Evolutionary conservation across 2,797 vertebrate genomes (phyloP).

Genomic region (Eulemur mongoz): DNA sequence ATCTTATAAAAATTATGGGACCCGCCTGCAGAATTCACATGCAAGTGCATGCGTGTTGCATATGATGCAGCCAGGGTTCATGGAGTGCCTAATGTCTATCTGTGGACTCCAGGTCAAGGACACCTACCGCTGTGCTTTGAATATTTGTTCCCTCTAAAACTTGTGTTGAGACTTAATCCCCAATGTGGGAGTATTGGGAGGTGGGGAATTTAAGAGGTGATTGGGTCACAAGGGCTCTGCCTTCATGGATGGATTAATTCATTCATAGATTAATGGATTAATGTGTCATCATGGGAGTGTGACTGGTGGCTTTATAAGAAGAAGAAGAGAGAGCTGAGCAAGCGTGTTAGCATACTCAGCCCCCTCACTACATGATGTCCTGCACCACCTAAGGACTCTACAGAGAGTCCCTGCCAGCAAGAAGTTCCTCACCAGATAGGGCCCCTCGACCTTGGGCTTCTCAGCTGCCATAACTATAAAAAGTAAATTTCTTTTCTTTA

Average conservation of each 20-base stretch:
- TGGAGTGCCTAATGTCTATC: background rate
- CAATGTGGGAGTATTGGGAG: background rate
- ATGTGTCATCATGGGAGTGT: background rate
- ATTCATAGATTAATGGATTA: background rate
- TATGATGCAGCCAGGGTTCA: background rate
- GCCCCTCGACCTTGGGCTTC: background rate
- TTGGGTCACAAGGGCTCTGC: background rate
- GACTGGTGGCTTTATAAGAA: background rate
- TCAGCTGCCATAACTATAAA: background rate
- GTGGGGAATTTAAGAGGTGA: background rate
- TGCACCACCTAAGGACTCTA: background rate
- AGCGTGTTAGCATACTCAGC: background rate
- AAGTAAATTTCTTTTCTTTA: background rate
- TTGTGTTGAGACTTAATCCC: background rate
- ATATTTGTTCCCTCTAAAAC: background rate
- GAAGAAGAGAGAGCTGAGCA: background rate
- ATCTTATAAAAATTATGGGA: background rate
- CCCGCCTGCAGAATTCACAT: background rate
- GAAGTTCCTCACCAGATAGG: background rate
- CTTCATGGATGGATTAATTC: background rate
- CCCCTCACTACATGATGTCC: background rate
- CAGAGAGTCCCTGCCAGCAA: background rate
- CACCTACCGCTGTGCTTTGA: background rate
- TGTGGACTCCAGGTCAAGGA: background rate
- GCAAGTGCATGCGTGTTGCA: rapidly evolving